Conservation (phyloP, 1,140 invertebrate species). For the Zaprionus ghesquierei region DNA sequence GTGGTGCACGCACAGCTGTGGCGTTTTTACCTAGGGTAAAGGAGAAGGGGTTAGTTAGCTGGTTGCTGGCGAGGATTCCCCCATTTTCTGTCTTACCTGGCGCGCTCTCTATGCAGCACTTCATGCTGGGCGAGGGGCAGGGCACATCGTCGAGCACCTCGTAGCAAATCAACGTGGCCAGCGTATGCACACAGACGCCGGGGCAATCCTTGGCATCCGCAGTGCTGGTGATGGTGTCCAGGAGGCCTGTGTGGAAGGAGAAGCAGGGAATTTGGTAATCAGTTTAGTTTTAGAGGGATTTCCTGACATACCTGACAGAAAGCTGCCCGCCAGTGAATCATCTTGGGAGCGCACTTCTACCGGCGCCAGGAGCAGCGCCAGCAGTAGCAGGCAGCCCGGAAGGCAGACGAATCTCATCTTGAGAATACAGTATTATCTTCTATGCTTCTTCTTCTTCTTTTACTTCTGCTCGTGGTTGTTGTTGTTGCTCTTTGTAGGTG, state of each 20-base stretch:
- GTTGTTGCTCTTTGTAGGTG: neutral
- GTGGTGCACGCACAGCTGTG: slow-evolving; percentile 30
- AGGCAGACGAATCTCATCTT: neutral
- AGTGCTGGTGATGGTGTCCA: slow-evolving; percentile 92
- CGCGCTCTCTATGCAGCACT: slow-evolving; percentile 89
- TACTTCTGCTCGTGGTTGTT: slow-evolving; percentile 9
- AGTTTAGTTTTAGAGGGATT: no score
- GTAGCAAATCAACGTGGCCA: slow-evolving; percentile 92
- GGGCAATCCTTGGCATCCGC: slow-evolving; percentile 92
- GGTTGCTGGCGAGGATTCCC: slow-evolving; percentile 42
- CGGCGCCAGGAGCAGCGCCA: neutral
- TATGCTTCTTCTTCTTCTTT: slow-evolving; percentile 9
- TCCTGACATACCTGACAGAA: slow-evolving; percentile 87
- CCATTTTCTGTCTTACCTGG: slow-evolving; percentile 70
- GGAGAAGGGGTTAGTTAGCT: slow-evolving; percentile 51
- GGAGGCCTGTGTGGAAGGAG: slow-evolving; percentile 85
- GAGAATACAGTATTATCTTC: neutral
- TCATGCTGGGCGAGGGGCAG: slow-evolving; percentile 90
- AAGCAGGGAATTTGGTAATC: neutral
- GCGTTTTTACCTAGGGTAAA: slow-evolving; percentile 53
- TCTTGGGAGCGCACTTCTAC: slow-evolving; percentile 84
- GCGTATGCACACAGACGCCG: slow-evolving; percentile 91
- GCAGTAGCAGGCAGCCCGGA: slow-evolving; percentile 24
- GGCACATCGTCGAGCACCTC: slow-evolving; percentile 91
- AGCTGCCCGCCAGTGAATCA: slow-evolving; percentile 90